These are phyloP conservation scores for Brachionus plicatilis DNA, from an alignment of 1,140 invertebrate genomes.

Conservation along the genomic window DNA sequence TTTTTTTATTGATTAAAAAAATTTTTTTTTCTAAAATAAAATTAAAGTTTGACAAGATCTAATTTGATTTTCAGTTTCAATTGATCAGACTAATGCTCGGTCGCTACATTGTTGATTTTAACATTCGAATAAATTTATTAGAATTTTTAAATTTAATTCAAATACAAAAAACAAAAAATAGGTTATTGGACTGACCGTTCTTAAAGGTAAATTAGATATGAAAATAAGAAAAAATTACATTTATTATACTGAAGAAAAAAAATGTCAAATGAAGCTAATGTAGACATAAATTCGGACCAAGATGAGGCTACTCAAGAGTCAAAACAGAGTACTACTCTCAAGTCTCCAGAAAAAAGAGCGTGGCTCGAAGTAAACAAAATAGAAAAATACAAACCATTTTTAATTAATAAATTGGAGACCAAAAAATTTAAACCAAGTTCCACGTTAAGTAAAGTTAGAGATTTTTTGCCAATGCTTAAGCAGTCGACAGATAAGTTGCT, in stretches of 20 bases:
- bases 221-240: neutral
- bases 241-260: neutral
- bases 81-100: neutral
- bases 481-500: constrained; percentile 27
- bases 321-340: neutral
- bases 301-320: neutral
- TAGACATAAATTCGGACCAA: neutral
- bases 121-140: neutral
- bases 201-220: neutral
- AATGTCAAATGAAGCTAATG: neutral
- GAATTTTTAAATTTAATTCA: neutral
- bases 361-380: constrained; percentile 1
- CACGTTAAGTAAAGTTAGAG: constrained; percentile 16
- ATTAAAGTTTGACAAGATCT: no score
- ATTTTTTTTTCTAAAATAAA: no score
- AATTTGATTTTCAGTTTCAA: no score
- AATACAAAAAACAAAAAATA: neutral
- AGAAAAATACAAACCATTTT: constrained; percentile 25
- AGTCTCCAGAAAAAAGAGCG: constrained; percentile 11
- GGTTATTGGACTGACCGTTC: neutral
- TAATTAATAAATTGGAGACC: constrained; percentile 21
- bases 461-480: constrained; percentile 21
- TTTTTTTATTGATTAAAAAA: neutral
- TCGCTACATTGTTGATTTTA: neutral
- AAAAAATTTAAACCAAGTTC: constrained; percentile 32